These are phyloP conservation scores for Cryptus viduatorius DNA, from an alignment of 2,888 invertebrate genomes.

Conservation along the genomic window DNA sequence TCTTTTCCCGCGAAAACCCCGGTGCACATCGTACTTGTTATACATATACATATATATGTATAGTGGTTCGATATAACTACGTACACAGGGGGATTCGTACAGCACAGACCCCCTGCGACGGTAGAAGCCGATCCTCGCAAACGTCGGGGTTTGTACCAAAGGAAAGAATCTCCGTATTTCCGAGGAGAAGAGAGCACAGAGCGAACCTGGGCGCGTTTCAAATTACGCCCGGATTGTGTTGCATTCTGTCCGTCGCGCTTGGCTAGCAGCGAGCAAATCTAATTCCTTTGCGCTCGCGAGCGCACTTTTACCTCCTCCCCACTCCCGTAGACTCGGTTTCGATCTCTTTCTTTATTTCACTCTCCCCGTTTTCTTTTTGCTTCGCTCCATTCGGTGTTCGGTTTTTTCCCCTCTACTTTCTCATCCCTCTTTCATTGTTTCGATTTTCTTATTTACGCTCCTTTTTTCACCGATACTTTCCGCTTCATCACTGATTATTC, in stretches of 20 bases:
- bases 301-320: slow-evolving; percentile 34
- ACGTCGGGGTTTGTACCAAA: slow-evolving; percentile 70
- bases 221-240: slow-evolving; percentile 82
- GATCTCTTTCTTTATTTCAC: slow-evolving; percentile 42
- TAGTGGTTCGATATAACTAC: not conserved
- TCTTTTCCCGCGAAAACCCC: slow-evolving; percentile 3
- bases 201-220: slow-evolving; percentile 77
- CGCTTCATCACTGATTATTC: slow-evolving; percentile 2
- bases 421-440: slow-evolving; percentile 12
- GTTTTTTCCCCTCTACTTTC: slow-evolving; percentile 39
- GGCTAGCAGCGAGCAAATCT: slow-evolving; percentile 81
- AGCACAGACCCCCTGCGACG: not conserved
- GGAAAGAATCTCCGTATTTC: slow-evolving; percentile 80
- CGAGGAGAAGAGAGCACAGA: slow-evolving; percentile 55
- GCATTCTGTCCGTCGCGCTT: slow-evolving; percentile 83
- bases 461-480: not conserved
- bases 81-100: not conserved
- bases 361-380: slow-evolving; percentile 49
- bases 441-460: slow-evolving; percentile 17
- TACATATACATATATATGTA: not conserved
- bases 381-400: slow-evolving; percentile 38
- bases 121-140: slow-evolving; percentile 28
- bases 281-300: slow-evolving; percentile 67
- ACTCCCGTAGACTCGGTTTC: slow-evolving; percentile 24
- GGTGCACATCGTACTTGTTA: not conserved